Percentiles rank a stretch among this genome's conserved stretches.
Conservation (phyloP, 2,113 vertebrate species). For the Eudorcas thomsonii region DNA sequence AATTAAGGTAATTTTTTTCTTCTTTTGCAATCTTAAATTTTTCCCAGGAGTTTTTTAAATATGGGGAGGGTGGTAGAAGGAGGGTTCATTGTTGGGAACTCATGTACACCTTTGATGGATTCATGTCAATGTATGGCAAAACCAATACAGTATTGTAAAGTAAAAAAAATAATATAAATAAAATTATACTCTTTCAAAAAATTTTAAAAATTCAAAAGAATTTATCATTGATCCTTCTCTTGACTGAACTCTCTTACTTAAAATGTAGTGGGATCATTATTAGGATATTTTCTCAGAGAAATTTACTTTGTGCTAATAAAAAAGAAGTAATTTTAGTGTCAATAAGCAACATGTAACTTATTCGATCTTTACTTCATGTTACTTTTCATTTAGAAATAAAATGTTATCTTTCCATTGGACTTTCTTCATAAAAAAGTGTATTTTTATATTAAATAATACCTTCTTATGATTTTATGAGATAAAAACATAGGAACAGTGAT, state of each 20-base stretch:
- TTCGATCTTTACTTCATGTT: slow-evolving; percentile 65
- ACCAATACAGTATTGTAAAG: too few species aligned
- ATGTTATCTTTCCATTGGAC: slow-evolving; percentile 69
- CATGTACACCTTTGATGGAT: too few species aligned
- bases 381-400: slow-evolving; percentile 80
- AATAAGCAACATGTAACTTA: slow-evolving; percentile 30
- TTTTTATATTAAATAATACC: slow-evolving; percentile 73
- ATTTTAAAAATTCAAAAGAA: neutral
- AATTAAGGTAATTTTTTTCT: neutral
- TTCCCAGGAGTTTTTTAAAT: neutral
- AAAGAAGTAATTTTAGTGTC: slow-evolving; percentile 47
- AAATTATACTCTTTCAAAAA: too few species aligned
- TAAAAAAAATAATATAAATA: too few species aligned
- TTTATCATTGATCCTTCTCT: neutral
- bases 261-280: neutral
- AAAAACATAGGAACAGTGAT: slow-evolving; percentile 77
- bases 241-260: neutral
- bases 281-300: neutral
- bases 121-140: too few species aligned
- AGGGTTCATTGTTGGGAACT: too few species aligned
- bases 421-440: neutral
- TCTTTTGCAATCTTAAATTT: neutral
- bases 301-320: neutral
- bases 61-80: too few species aligned
- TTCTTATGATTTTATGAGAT: slow-evolving; percentile 74